Evolutionary conservation across 1,140 invertebrate genomes (phyloP).

Genomic region (Lucilia cuprina): DNA sequence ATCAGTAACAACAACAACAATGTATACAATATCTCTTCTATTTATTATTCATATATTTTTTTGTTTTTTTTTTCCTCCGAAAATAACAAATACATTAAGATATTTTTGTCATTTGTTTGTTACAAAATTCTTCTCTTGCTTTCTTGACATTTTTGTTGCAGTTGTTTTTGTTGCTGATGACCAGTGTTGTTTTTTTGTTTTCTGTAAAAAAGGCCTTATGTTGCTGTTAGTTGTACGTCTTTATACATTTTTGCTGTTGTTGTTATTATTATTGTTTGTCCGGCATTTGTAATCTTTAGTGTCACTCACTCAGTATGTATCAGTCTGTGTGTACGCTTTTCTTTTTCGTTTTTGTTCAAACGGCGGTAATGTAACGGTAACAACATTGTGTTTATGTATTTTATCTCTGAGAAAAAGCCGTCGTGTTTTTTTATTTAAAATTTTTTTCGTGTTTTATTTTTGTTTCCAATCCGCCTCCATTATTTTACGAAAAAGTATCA

Average conservation of each 20-base stretch:
- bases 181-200: constrained; percentile 8
- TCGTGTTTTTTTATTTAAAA: neutral
- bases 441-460: neutral
- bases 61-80: neutral
- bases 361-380: neutral
- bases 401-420: neutral
- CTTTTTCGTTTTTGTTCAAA: neutral
- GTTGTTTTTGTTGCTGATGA: neutral
- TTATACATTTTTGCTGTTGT: neutral
- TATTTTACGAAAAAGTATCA: neutral
- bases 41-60: neutral
- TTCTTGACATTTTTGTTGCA: neutral
- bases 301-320: too few relatives aligned
- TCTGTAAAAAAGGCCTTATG: neutral
- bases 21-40: too few relatives aligned
- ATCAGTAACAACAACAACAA: neutral
- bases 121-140: too few relatives aligned
- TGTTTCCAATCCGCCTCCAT: neutral
- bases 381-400: neutral
- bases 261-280: neutral
- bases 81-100: neutral
- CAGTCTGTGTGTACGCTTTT: neutral
- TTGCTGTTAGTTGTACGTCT: neutral
- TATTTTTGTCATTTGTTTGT: neutral
- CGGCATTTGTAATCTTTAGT: neutral